Base-by-base conservation (phyloP, 92 coral and sea anemone genomes). In the Umimayanthus chanpuru region DNA sequence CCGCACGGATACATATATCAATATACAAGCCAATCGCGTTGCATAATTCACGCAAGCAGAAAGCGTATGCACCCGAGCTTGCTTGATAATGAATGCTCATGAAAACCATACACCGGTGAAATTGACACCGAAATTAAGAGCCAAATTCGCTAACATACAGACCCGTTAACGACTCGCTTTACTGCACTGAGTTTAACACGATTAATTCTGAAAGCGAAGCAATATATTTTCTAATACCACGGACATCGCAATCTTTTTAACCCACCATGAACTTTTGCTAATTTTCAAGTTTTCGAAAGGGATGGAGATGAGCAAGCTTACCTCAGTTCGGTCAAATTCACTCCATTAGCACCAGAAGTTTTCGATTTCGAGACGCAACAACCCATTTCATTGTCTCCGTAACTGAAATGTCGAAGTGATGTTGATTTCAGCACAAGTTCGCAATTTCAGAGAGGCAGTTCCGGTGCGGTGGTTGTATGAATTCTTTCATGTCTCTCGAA, bases 351-450 rank as follows among this genome's bases (percentile, higher is more conserved):
- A 20, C 81, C 76, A 32, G 96, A 80, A 71, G 89, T 88, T 79
- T 85, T 89, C 82, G 94, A 72, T 81, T 91, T 94, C 50, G 94
- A 88, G 3, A 83, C 95, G 88, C 98, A 94, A 73, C 98, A 94
- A 9, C 96, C 98, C 94, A 94, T 89, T 75, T 58, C 86, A 83
- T 84, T 81, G 72, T 50, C 26, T 49, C 64, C 39, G 78, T 73
- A 58, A 86, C 73, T 36, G 30, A n/a, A 7, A 64, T 39, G 21
- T 61, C 86, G 32, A 75, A 75, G 43, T 80, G 66, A 80, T 39
- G 85, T 64, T n/a, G 76, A 81, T 23, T 65, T 65, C 79, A 58
- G 36, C 47, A 28, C 18, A 76, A 85, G 38, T 26, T 83, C 38
- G 36, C 47, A 40, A 44, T 82, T 39, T 82, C 76, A 68, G 20